A percentile compares a stretch with the other conserved stretches of the same genome.
Evolutionary conservation across 2,113 vertebrate genomes (phyloP).

Genomic region (Scalopus aquaticus): DNA sequence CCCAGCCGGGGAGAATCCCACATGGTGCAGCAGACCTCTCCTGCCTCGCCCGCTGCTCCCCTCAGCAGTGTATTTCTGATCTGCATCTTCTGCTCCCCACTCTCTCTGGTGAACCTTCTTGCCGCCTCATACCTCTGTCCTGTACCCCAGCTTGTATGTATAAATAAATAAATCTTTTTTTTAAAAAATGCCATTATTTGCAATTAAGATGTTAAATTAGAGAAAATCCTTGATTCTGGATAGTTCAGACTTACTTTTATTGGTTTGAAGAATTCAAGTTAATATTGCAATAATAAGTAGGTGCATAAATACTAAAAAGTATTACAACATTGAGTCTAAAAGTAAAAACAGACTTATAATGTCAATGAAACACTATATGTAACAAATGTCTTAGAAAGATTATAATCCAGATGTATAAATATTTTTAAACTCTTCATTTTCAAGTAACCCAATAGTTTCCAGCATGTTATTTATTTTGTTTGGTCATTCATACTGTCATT

Average conservation of each 20-base stretch:
- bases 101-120: too few species aligned
- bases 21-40: too few species aligned
- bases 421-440: conserved; percentile 9
- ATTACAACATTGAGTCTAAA: background rate
- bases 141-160: too few species aligned
- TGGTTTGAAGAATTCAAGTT: background rate
- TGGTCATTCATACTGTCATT: background rate
- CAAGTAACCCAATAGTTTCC: background rate
- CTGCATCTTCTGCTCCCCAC: too few species aligned
- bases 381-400: conserved; percentile 10
- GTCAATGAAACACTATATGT: background rate
- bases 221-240: background rate
- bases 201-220: conserved; percentile 38
- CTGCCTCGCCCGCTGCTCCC: too few species aligned
- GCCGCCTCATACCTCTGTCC: too few species aligned
- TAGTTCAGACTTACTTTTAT: conserved; percentile 2
- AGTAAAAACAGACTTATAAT: conserved; percentile 35
- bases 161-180: too few species aligned
- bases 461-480: background rate
- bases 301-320: background rate
- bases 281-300: background rate
- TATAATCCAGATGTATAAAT: background rate
- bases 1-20: too few species aligned
- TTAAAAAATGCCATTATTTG: background rate
- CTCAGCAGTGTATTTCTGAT: too few species aligned